Conservation (phyloP, 1,140 invertebrate genomes). For the Laupala kohalensis region DNA sequence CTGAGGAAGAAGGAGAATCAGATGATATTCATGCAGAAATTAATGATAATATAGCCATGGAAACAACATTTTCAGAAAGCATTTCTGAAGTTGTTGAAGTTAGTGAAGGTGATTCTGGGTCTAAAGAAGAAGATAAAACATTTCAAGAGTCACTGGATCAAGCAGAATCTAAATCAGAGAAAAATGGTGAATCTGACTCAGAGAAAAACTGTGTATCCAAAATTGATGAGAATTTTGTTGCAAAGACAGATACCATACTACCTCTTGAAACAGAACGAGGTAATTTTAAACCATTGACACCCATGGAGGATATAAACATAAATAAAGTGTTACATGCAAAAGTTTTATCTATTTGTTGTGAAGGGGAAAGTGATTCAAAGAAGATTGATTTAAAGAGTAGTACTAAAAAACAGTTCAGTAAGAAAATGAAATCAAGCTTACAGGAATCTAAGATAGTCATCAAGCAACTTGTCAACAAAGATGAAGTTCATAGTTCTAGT, state of each 20-base stretch:
- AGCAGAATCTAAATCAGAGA: no score
- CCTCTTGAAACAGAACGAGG: no score
- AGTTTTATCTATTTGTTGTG: constrained; percentile 52
- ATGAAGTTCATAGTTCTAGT: constrained; percentile 4
- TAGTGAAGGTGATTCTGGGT: constrained; percentile 6
- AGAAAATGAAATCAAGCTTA: neutral
- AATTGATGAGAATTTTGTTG: no score
- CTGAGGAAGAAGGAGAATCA: constrained; percentile 48
- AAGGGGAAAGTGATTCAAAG: constrained; percentile 22
- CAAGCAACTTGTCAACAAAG: neutral
- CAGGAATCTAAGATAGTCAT: neutral
- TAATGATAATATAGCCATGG: neutral
- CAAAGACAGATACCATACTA: no score
- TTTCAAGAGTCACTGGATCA: no score
- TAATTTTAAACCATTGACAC: no score
- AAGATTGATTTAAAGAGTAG: neutral
- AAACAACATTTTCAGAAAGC: neutral
- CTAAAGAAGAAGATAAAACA: constrained; percentile 24
- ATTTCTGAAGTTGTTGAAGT: neutral
- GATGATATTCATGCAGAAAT: constrained; percentile 20
- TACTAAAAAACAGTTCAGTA: neutral
- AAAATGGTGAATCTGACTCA: no score
- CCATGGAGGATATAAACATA: constrained; percentile 40
- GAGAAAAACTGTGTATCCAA: no score
- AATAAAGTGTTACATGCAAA: constrained; percentile 55